A percentile compares a stretch with the other conserved stretches of the same genome.
These are phyloP conservation scores for Harlomillsia oculata DNA, from an alignment of 1,140 invertebrate genomes.

Conservation along the genomic window DNA sequence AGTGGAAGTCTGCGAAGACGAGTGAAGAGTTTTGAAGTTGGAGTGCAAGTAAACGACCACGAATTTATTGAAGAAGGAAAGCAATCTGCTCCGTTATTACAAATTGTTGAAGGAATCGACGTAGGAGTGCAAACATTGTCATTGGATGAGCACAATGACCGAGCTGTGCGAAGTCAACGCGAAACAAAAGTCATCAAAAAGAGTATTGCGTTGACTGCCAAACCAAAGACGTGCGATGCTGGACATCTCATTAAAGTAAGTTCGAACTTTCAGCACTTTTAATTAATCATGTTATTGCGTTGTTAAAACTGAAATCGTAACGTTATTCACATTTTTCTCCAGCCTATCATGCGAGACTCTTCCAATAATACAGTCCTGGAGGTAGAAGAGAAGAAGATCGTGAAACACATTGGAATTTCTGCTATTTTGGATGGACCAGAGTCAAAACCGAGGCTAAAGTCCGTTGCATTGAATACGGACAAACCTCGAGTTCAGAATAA, in stretches of 20 bases:
- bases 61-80: constrained; percentile 13
- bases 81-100: constrained; percentile 16
- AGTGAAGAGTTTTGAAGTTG: constrained; percentile 30
- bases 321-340: too few relatives aligned
- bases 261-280: background rate
- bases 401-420: constrained; percentile 36
- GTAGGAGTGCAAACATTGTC: constrained; percentile 38
- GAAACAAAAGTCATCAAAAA: constrained; percentile 6
- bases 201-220: constrained; percentile 39
- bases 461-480: constrained; percentile 44
- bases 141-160: constrained; percentile 19
- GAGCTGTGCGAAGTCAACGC: background rate
- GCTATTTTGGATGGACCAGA: constrained; percentile 30
- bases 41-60: constrained; percentile 33
- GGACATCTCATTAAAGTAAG: constrained; percentile 39
- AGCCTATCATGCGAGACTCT: constrained; percentile 11
- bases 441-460: constrained; percentile 36
- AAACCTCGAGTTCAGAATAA: constrained; percentile 39
- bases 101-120: constrained; percentile 39
- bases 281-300: too few relatives aligned
- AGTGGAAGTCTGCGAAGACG: constrained; percentile 21
- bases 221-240: constrained; percentile 40
- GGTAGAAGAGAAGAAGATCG: background rate
- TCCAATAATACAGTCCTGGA: background rate
- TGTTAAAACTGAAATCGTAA: too few relatives aligned